These are phyloP conservation scores for Dusona sp. DNA, from an alignment of 2,888 invertebrate species.

Conservation along the genomic window DNA sequence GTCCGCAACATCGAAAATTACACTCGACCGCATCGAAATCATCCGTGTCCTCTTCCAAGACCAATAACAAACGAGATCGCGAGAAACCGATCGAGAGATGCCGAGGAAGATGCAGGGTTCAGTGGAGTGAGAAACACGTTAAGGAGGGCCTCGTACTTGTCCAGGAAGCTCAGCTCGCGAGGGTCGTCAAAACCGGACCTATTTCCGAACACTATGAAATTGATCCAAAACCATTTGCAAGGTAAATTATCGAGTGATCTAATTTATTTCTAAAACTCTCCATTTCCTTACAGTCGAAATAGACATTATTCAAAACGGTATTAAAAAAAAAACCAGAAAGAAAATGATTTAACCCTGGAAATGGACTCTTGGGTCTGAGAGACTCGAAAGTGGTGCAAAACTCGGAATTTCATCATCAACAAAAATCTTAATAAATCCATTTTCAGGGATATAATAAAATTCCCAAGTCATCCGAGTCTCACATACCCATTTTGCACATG, in stretches of 20 bases:
- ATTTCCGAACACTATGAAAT: conserved; percentile 85
- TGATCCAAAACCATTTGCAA: conserved; percentile 86
- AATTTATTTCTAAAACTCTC: too few species aligned
- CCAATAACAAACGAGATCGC: conserved; percentile 65
- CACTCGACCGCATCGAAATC: conserved; percentile 74
- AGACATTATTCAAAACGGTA: too few species aligned
- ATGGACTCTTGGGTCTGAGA: background rate
- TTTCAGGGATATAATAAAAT: too few species aligned
- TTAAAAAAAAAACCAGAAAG: too few species aligned
- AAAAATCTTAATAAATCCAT: background rate
- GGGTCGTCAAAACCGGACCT: conserved; percentile 85
- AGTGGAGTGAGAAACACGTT: conserved; percentile 85
- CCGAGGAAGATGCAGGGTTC: conserved; percentile 83
- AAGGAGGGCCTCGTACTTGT: conserved; percentile 85
- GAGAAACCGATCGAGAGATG: conserved; percentile 75
- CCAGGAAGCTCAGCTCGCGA: conserved; percentile 84
- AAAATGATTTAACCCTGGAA: background rate
- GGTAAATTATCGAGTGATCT: conserved; percentile 78
- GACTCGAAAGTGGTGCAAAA: background rate
- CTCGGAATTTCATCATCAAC: background rate
- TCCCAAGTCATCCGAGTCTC: too few species aligned
- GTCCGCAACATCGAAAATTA: conserved; percentile 78
- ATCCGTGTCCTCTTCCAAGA: conserved; percentile 72
- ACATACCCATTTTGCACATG: too few species aligned
- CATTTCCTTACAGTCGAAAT: too few species aligned